phyloP scores from a whole-genome alignment of 2,113 vertebrate genomes.

The Cromileptes altivelis region DNA sequence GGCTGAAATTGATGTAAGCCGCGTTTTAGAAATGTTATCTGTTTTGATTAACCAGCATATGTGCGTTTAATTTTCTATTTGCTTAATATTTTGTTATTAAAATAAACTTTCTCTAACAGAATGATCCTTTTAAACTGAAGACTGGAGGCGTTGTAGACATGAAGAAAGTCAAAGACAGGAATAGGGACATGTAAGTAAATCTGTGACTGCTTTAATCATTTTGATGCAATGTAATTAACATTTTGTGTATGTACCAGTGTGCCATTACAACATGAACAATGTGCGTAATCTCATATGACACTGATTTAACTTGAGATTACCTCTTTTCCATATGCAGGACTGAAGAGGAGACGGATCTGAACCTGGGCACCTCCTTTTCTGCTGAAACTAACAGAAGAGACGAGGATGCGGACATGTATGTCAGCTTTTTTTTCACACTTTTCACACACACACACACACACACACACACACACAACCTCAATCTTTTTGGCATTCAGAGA shows the following conservation, averaged over 20 bases:
- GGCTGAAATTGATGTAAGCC: conserved; percentile 80
- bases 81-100: neutral
- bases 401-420: conserved; percentile 98
- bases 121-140: conserved; percentile 97
- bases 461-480: neutral
- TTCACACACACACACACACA: too few relatives aligned
- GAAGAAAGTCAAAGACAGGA: conserved; percentile 97
- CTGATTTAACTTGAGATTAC: neutral
- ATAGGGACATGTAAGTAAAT: conserved; percentile 90
- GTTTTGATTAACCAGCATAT: neutral
- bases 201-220: neutral
- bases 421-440: neutral
- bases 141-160: conserved; percentile 97
- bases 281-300: neutral
- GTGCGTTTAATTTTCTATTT: neutral
- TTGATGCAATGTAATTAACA: neutral
- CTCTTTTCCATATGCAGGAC: conserved; percentile 81
- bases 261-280: neutral
- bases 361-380: conserved; percentile 96
- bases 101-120: conserved; percentile 78
- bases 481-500: neutral
- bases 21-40: accelerated
- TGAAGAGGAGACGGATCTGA: conserved; percentile 94
- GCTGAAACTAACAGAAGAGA: conserved; percentile 98
- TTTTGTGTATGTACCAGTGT: neutral